Percentiles rank a stretch among this genome's conserved stretches.
These are phyloP conservation scores for Sussaba pulchella DNA, from an alignment of 2,888 invertebrate genomes.

Conservation along the genomic window DNA sequence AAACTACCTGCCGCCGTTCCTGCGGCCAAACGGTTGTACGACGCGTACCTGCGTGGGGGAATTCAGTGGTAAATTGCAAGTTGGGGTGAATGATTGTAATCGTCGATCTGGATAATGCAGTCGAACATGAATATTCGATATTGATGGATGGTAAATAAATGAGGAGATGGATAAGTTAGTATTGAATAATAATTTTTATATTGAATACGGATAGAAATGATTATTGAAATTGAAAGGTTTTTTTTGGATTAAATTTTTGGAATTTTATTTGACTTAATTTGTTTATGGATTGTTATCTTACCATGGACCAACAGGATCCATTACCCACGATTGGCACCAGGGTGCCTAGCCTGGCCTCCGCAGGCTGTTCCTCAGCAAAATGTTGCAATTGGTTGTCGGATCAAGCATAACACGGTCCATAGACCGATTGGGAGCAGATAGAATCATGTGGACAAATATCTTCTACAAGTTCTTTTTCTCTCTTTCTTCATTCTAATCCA, in stretches of 20 bases:
- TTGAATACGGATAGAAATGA: no score
- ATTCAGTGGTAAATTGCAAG: not conserved
- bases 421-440: not conserved
- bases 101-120: constrained; percentile 75
- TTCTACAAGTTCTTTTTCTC: constrained; percentile 24
- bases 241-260: not conserved
- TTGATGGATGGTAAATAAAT: no score
- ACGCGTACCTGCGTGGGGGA: constrained; percentile 86
- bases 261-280: no score
- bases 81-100: no score
- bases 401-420: constrained; percentile 76
- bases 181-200: no score
- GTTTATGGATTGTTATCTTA: constrained; percentile 20
- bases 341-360: constrained; percentile 75
- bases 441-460: constrained; percentile 23
- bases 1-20: constrained; percentile 87
- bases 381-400: constrained; percentile 61
- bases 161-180: no score
- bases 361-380: constrained; percentile 71
- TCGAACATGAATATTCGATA: no score
- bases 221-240: no score
- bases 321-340: constrained; percentile 83
- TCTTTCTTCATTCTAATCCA: not conserved
- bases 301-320: constrained; percentile 97
- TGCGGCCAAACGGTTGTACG: constrained; percentile 92